Evolutionary conservation across 2,797 vertebrate species (phyloP), one percentile per base, ranked within the genome.

Genomic region (Gallinago stenura): DNA sequence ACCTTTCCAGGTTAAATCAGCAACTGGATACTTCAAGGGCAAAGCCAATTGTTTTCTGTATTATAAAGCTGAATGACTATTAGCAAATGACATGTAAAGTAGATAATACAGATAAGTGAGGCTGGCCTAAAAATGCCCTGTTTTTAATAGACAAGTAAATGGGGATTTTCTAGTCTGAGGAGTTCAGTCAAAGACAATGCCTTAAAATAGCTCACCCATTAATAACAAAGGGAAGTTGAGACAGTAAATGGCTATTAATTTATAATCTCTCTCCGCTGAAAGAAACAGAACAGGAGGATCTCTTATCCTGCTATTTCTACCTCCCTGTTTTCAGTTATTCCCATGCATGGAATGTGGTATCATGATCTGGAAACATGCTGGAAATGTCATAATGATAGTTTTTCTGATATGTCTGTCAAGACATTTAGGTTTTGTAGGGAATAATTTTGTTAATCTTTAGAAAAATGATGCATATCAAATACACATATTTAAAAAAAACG

Each of bases 181-280:
- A 91, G 51, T 90, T 88, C 28, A 75, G 45, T 87, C 61, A 45
- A 91, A 93, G 80, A 90, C 0, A 1, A 20, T 12, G 7, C 28
- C 83, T 90, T 91, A 90, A 95, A 93, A 96, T 93, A 97, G 33
- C 56, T 93, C 7, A 31, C 9, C 18, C 31, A 61, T 96, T 95
- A 94, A 94, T 93, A 92, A 92, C 90, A 53, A 78, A 91, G 26
- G 10, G 37, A 86, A 76, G 31, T 5, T 60, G 46, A 94, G 58
- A 37, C 30, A 79, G n/a, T 70, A 84, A 91, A 82, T 70, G 66
- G 12, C 35, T 90, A 25, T 83, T 91, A 66, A 95, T 89, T 93
- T 90, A 16, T 92, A 71, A 93, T 80, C 7, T 70, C 9, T 71
- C 22, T 79, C 24, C 61, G 11, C 54, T 94, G 62, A 79, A 77